phyloP scores from a whole-genome alignment of 1,140 invertebrate species.

The Drosophila orena region DNA sequence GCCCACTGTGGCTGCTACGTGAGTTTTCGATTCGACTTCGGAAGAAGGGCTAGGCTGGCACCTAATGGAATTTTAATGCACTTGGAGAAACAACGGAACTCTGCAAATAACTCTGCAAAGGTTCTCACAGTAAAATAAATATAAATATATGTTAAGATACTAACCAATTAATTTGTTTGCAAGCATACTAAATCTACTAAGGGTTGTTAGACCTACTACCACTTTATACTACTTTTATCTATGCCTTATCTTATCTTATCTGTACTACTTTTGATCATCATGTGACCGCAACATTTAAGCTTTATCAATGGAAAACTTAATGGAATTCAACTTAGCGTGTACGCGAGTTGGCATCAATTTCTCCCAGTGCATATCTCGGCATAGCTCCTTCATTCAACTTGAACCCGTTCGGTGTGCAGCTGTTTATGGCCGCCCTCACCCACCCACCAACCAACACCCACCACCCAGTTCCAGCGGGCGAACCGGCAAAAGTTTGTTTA shows the following conservation, averaged over 20 bases:
- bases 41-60: not conserved
- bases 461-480: not conserved
- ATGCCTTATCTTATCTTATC: too few relatives aligned
- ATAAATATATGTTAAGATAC: too few relatives aligned
- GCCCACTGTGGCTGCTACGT: slow-evolving; percentile 23
- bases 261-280: too few relatives aligned
- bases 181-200: too few relatives aligned
- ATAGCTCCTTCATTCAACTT: slow-evolving; percentile 41
- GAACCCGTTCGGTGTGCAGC: slow-evolving; percentile 53
- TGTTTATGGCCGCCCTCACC: slow-evolving; percentile 40
- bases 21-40: slow-evolving; percentile 34
- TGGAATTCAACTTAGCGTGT: not conserved
- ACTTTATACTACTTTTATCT: too few relatives aligned
- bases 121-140: too few relatives aligned
- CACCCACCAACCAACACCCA: not conserved
- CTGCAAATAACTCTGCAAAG: not conserved
- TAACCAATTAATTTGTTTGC: too few relatives aligned
- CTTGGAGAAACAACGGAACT: not conserved
- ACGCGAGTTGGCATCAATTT: not conserved
- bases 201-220: too few relatives aligned
- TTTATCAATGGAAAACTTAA: too few relatives aligned
- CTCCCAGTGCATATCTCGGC: slow-evolving; percentile 11
- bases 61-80: slow-evolving; percentile 12
- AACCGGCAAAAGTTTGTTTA: slow-evolving; percentile 50
- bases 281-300: too few relatives aligned